Base-by-base conservation (phyloP, 2,113 vertebrate genomes). In the Alethe diademata region DNA sequence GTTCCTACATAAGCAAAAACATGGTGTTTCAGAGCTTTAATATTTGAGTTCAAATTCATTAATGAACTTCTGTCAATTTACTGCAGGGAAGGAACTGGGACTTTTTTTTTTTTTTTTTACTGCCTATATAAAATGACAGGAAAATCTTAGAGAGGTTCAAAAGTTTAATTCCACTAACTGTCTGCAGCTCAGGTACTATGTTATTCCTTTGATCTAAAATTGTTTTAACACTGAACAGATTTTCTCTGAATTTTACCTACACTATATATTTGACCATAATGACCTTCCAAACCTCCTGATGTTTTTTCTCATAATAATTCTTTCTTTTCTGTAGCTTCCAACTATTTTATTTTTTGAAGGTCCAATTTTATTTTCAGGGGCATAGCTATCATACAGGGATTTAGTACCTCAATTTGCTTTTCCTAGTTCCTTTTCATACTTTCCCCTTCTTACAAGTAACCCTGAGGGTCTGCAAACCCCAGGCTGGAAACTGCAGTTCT, bases 151-250 rank as follows among this genome's bases (percentile, higher is more conserved):
- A 65, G 28, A 60, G 20, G 57, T 86, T 87, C 65, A 75, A 78
- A 84, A 71, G 57, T 91, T 91, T 67, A 91, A 81, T 95, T 89
- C 43, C 31, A 61, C 26, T 83, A 43, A 51, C 24, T 33, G 25
- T 80, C 60, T 78, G 43, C 43, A 64, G 33, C 18, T 91, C 61
- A 84, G 72, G 40, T 67, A 25, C 22, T 88, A 13, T 1, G 2
- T 40, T 72, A 53, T 45, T 86, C 29, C 20, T 91, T 91, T 93
- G 43, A 95, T 83, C 82, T 88, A 76, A 57, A 85, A 79, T 75
- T 60, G 56, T 57, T 38, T 76, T 76, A 92, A 80, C 43, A 60
- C 38, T 51, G 60, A 88, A 70, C 14, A 65, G 28, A 53, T 60
- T 76, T 66, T 48, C 51, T 86, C 60, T 92, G 61, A 74, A 88